Evolutionary conservation across 2,113 vertebrate species (phyloP).

Genomic region (Poeciliopsis turrubarensis): DNA sequence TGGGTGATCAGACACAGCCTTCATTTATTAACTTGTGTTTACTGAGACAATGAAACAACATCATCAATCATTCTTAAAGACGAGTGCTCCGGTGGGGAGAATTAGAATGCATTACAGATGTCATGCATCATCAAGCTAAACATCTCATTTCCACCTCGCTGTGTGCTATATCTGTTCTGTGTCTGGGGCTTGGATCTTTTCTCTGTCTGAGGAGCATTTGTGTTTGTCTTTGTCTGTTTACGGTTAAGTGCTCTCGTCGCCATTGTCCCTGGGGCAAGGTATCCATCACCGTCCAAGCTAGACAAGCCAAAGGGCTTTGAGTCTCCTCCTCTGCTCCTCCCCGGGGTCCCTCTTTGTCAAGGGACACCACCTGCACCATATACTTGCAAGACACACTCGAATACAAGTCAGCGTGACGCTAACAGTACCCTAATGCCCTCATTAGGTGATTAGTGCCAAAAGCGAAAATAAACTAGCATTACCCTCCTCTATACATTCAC

Average conservation of each 20-base stretch:
- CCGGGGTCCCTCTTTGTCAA: conserved; percentile 57
- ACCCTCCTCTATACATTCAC: conserved; percentile 48
- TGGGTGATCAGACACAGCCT: conserved; percentile 65
- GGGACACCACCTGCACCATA: conserved; percentile 72
- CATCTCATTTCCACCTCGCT: conserved; percentile 77
- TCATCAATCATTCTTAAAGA: conserved; percentile 82
- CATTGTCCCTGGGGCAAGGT: conserved; percentile 76
- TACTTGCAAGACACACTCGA: conserved; percentile 37
- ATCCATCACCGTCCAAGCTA: conserved; percentile 80
- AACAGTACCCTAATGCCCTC: conserved; percentile 73
- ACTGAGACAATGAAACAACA: conserved; percentile 77
- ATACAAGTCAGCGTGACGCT: conserved; percentile 73
- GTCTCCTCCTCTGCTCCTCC: conserved; percentile 64
- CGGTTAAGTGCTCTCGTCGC: conserved; percentile 69
- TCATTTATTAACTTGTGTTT: conserved; percentile 80
- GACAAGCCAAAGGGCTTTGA: conserved; percentile 62
- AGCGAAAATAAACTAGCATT: conserved; percentile 65
- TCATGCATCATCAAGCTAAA: conserved; percentile 80
- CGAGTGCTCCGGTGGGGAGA: conserved; percentile 75
- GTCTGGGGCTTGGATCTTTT: conserved; percentile 63
- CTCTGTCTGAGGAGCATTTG: conserved; percentile 43
- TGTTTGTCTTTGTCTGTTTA: conserved; percentile 61
- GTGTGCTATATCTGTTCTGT: conserved; percentile 64
- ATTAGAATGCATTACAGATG: conserved; percentile 81
- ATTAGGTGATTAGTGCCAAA: conserved; percentile 80